Base-by-base conservation (phyloP, 2,888 invertebrate species). In the Parnassius orleans region DNA sequence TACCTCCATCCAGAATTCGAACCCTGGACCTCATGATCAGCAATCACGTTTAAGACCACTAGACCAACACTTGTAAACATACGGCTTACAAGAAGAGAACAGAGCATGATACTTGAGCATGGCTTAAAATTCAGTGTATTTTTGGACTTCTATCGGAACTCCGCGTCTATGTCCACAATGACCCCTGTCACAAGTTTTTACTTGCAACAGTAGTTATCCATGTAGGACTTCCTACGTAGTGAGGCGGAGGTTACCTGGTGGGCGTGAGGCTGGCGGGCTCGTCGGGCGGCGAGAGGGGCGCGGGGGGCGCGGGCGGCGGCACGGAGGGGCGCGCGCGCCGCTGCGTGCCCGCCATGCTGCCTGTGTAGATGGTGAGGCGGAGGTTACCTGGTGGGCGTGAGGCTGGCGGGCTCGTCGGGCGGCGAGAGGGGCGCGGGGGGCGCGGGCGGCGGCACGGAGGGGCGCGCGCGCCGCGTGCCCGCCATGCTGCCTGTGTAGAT, bases 391-490 rank as follows among this genome's bases (percentile, higher is more conserved):
- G 81, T 68, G 77, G 88, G 74, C 76, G 90, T 72, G 78, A 72
- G 86, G 67, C 66, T 69, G 50, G 78, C 85, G 81, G 72, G 86
- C 79, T 91, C 79, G 97, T n/a, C 72, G 1, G 98, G 97, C 42
- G 98, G 98, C 60, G 98, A 97, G 77, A 79, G 83, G 87, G 84
- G 98, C 1, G 33, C 33, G 33, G 33, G 33, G 33, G 98, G 98
- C 68, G 98, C 97, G 57, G 98, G 98, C 43, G 98, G 98, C 61
- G 98, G 98, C 78, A 96, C 95, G 64, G 95, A 94, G 56, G 98
- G 98, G 67, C 98, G 93, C 68, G 94, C 93, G 33, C 95, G 93
- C 48, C 95, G 95, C 61, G 94, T 94, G 66, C 93, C 93, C 51
- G 90, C 92, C 61, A 84, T 83, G 69, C 93, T 93, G 72, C 93